These are phyloP conservation scores for Spilarctia lutea DNA, from an alignment of 2,888 invertebrate species.

Conservation along the genomic window DNA sequence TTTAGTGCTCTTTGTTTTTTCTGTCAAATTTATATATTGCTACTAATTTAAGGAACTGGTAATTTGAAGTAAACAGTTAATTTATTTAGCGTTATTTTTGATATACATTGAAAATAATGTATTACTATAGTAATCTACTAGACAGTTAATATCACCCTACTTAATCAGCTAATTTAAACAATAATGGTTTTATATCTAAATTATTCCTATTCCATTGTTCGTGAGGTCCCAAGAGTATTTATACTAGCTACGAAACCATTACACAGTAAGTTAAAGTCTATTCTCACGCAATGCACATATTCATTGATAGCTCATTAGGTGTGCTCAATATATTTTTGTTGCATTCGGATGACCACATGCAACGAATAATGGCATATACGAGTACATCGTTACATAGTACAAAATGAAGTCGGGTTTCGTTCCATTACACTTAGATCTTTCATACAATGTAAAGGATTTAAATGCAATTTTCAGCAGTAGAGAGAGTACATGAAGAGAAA, in stretches of 20 bases:
- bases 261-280: constrained; percentile 43
- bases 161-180: constrained; percentile 50
- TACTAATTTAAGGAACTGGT: not conserved
- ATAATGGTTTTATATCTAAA: constrained; percentile 35
- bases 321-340: constrained; percentile 24
- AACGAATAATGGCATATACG: not conserved
- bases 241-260: constrained; percentile 34
- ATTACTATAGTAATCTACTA: not conserved
- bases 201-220: constrained; percentile 33
- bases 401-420: no score
- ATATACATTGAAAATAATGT: not conserved
- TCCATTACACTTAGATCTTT: no score
- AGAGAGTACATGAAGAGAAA: no score
- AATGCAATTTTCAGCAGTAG: no score
- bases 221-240: constrained; percentile 46
- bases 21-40: constrained; percentile 16
- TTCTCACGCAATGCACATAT: constrained; percentile 48
- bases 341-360: constrained; percentile 8
- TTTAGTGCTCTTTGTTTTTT: constrained; percentile 35
- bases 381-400: no score
- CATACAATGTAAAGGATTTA: no score
- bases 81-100: not conserved
- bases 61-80: not conserved
- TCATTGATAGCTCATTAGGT: constrained; percentile 39
- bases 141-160: constrained; percentile 12